These are phyloP conservation scores for Nannobrachium achirus DNA, from an alignment of 2,113 vertebrate genomes.

Conservation along the genomic window DNA sequence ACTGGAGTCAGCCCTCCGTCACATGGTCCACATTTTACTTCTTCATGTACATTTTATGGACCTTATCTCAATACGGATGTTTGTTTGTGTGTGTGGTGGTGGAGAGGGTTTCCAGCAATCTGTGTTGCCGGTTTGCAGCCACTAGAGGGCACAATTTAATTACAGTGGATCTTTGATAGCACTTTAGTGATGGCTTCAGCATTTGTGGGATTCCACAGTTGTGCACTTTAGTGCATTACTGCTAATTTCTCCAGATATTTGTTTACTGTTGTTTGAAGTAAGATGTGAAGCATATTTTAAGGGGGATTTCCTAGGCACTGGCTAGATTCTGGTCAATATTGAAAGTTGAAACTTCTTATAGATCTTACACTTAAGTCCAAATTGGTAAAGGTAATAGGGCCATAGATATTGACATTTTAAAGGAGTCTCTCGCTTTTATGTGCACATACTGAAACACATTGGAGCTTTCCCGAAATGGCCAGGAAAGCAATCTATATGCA, in stretches of 20 bases:
- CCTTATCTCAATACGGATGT: background rate
- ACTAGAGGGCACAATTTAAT: background rate
- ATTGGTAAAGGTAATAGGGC: background rate
- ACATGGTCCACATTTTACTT: background rate
- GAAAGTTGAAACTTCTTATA: background rate
- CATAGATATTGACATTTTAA: too few relatives aligned
- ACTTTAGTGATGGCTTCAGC: conserved; percentile 1
- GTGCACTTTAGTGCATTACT: conserved; percentile 3
- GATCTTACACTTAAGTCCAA: background rate
- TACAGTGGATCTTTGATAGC: background rate
- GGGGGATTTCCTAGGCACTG: background rate
- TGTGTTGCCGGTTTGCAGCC: background rate
- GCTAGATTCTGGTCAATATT: too few relatives aligned
- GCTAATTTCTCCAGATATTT: background rate
- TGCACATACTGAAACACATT: too few relatives aligned
- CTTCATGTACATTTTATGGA: background rate
- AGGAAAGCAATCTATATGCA: background rate
- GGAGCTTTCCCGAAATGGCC: background rate
- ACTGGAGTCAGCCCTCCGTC: conserved; percentile 9
- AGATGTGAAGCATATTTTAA: background rate
- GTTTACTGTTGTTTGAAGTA: background rate
- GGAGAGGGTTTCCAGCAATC: background rate
- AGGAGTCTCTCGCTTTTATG: too few relatives aligned
- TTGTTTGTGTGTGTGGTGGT: background rate
- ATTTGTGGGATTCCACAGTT: conserved; percentile 6